Conservation (phyloP, 2,797 vertebrate species). For the Manis javanica region DNA sequence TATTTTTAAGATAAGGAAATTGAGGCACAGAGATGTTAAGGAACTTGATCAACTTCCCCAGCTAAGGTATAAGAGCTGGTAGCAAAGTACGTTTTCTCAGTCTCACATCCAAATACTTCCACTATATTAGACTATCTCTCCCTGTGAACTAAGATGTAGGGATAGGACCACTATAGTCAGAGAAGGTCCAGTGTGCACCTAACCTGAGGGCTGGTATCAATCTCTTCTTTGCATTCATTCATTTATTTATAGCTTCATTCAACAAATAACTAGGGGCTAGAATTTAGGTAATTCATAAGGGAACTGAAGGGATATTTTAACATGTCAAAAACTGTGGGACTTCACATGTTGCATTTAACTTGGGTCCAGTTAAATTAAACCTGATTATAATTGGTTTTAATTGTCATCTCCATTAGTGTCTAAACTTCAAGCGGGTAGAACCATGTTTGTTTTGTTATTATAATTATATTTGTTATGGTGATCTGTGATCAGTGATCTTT, state of each 20-base stretch:
- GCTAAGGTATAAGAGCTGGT: neutral
- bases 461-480: no score
- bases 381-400: neutral
- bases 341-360: neutral
- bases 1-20: conserved; percentile 44
- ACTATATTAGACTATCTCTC: neutral
- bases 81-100: neutral
- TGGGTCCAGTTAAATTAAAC: neutral
- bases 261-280: neutral
- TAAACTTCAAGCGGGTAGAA: neutral
- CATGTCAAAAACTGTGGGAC: neutral
- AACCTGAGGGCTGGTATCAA: neutral
- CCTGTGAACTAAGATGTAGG: neutral
- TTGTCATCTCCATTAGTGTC: neutral
- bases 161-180: neutral
- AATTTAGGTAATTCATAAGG: neutral
- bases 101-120: neutral
- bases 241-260: neutral
- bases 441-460: neutral
- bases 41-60: neutral
- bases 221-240: neutral
- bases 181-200: neutral
- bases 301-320: neutral
- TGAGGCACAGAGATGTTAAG: neutral
- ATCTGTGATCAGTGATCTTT: no score